Evolutionary conservation across 2,797 vertebrate species (phyloP).

Genomic region (Sebastes hubbsi): DNA sequence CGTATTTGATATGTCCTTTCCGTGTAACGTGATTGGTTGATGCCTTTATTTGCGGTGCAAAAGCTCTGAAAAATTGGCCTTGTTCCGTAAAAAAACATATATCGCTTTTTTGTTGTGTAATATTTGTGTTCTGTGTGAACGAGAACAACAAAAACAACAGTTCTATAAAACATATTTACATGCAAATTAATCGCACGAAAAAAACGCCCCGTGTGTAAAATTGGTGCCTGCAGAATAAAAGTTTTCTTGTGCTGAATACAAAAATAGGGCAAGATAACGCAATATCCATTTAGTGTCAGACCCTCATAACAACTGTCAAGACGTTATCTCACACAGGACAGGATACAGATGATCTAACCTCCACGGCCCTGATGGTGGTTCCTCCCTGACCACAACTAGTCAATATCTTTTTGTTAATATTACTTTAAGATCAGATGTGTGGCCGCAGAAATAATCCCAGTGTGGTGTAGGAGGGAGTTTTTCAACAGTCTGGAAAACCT

Average conservation of each 20-base stretch:
- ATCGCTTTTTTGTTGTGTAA: no score
- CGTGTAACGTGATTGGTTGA: no score
- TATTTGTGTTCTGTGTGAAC: no score
- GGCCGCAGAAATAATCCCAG: background rate
- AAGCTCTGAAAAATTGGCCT: no score
- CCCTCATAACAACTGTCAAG: background rate
- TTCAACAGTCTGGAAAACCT: slow-evolving; percentile 17
- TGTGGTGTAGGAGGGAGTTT: background rate
- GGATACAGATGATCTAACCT: slow-evolving; percentile 21
- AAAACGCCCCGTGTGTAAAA: background rate
- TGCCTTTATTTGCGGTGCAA: no score
- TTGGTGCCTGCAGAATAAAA: background rate
- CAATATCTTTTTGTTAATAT: slow-evolving; percentile 30
- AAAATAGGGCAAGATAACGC: slow-evolving; percentile 5
- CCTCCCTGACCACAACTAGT: slow-evolving; percentile 18
- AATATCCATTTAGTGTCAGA: background rate
- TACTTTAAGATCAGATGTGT: slow-evolving; percentile 27
- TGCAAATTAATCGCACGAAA: no score
- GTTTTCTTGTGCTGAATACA: slow-evolving; percentile 20
- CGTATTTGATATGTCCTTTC: no score
- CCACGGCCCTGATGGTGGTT: background rate
- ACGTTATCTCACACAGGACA: slow-evolving; percentile 18
- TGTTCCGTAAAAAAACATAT: no score
- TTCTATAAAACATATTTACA: no score
- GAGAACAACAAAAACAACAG: no score